Conservation (phyloP, 2,888 invertebrate genomes). For the Fragum whitleyi region DNA sequence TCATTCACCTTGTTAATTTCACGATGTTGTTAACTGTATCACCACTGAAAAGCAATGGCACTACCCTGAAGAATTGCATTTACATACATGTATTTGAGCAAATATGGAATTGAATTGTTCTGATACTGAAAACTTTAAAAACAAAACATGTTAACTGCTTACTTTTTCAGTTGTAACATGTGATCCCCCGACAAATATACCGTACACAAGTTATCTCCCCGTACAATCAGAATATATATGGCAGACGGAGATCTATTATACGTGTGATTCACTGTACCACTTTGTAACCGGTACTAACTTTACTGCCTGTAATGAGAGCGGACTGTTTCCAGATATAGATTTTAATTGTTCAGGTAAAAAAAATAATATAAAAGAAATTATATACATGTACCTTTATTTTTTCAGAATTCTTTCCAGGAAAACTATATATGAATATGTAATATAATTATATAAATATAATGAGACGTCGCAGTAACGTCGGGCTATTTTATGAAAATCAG, state of each 20-base stretch:
- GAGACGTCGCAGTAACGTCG: no score
- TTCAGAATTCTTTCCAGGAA: not conserved
- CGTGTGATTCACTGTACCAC: conserved; percentile 54
- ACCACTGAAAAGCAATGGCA: no score
- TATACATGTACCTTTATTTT: no score
- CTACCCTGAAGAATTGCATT: no score
- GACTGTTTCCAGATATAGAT: conserved; percentile 53
- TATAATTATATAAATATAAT: not conserved
- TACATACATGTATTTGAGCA: no score
- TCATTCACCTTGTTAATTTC: no score
- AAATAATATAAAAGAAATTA: no score
- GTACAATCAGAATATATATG: conserved; percentile 47
- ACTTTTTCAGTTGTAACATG: conserved; percentile 62
- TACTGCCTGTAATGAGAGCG: conserved; percentile 58
- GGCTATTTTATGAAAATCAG: no score
- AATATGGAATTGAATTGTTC: no score
- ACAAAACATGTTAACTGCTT: no score
- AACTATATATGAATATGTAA: not conserved
- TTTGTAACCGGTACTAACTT: conserved; percentile 43
- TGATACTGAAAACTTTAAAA: no score
- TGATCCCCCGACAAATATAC: conserved; percentile 48
- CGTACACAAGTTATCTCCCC: conserved; percentile 44
- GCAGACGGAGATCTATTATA: conserved; percentile 51
- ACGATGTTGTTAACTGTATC: no score
- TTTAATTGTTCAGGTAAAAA: conserved; percentile 58